Evolutionary conservation across 2,113 vertebrate genomes (phyloP).

Genomic region (Macquaria australasica): DNA sequence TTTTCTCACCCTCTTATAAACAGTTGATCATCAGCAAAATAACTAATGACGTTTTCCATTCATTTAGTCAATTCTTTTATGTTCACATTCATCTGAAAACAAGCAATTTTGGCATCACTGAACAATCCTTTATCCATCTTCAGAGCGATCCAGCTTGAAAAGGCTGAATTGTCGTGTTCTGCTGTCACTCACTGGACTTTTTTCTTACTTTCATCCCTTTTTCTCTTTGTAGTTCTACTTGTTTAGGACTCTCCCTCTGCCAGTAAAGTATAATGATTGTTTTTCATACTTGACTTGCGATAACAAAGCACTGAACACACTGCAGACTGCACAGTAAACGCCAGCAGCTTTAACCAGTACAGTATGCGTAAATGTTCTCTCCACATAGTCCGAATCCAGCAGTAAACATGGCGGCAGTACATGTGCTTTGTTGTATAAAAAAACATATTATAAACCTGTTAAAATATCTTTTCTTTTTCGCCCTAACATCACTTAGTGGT

Average conservation of each 20-base stretch:
- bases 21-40: background rate
- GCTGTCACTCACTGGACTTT: constrained; percentile 38
- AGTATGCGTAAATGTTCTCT: background rate
- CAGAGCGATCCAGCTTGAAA: constrained; percentile 42
- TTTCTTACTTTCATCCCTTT: constrained; percentile 39
- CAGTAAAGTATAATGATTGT: constrained; percentile 39
- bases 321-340: background rate
- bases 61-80: constrained; percentile 38
- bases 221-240: constrained; percentile 36
- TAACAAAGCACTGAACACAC: constrained; percentile 23
- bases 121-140: constrained; percentile 44
- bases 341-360: background rate
- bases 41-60: background rate
- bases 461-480: background rate
- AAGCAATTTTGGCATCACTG: constrained; percentile 7
- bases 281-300: constrained; percentile 24
- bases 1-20: background rate
- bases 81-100: constrained; percentile 38
- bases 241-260: constrained; percentile 24
- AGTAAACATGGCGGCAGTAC: background rate
- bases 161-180: constrained; percentile 27
- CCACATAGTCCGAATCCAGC: background rate
- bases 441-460: background rate
- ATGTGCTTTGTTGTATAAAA: background rate
- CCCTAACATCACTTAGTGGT: background rate